phyloP scores from a whole-genome alignment of 92 coral and sea anemone genomes.

The Parazoanthus atlanticus region DNA sequence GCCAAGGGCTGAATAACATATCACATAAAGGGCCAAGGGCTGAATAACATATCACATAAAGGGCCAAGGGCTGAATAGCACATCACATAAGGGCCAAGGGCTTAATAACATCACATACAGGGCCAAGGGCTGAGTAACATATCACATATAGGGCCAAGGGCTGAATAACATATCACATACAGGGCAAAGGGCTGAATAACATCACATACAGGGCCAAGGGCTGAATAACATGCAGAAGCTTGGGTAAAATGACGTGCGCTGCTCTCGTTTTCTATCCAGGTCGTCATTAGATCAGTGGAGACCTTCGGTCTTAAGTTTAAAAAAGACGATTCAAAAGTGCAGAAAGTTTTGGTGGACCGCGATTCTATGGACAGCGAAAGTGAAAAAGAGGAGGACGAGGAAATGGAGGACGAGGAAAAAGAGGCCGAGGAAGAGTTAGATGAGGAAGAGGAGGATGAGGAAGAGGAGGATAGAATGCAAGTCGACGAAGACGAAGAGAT shows the following conservation, averaged over 20 bases:
- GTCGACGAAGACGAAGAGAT: neutral
- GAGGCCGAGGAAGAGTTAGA: neutral
- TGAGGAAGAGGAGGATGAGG: conserved; percentile 19
- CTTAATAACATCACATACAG: too few species aligned
- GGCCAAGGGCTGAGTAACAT: too few species aligned
- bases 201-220: too few species aligned
- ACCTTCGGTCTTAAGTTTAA: conserved; percentile 22
- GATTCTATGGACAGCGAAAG: conserved; percentile 14
- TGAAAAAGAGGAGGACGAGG: neutral
- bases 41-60: too few species aligned
- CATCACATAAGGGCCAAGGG: too few species aligned
- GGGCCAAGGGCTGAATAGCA: too few species aligned
- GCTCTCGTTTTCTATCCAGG: neutral
- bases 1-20: too few species aligned
- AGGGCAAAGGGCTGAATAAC: too few species aligned
- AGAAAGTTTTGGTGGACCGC: neutral
- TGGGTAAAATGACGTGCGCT: neutral
- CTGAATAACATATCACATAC: too few species aligned
- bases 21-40: too few species aligned
- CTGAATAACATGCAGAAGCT: neutral
- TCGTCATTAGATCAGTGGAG: conserved; percentile 19
- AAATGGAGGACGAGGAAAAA: neutral
- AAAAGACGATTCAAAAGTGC: neutral
- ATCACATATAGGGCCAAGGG: too few species aligned
- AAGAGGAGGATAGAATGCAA: neutral